These are phyloP conservation scores for Acromyrmex echinatior DNA, from an alignment of 1,140 invertebrate species.

Conservation along the genomic window DNA sequence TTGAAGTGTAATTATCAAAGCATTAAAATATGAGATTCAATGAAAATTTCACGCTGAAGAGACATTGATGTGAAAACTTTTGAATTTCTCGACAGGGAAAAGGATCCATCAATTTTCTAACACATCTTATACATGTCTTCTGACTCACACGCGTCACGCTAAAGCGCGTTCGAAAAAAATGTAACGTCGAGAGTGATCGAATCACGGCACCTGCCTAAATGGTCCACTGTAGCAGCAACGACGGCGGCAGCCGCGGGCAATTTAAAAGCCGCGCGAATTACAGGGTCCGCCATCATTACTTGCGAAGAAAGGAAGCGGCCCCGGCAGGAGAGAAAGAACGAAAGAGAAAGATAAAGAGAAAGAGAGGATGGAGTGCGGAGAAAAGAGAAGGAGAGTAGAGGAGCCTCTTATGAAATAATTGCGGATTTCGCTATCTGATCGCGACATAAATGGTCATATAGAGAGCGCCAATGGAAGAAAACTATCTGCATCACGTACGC, in stretches of 20 bases:
- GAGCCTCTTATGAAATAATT: conserved; percentile 68
- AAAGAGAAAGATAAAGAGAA: background rate
- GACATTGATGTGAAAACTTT: background rate
- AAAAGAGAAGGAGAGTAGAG: conserved; percentile 4
- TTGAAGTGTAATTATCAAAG: background rate
- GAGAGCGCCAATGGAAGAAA: conserved; percentile 60
- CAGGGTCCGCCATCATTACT: conserved; percentile 71
- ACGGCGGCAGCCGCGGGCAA: conserved; percentile 66
- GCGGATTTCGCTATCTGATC: conserved; percentile 67
- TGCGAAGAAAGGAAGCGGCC: conserved; percentile 61
- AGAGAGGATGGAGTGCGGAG: background rate
- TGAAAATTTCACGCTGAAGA: background rate
- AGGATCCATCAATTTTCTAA: background rate
- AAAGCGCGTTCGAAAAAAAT: conserved; percentile 26
- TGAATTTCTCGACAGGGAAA: background rate
- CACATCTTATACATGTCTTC: background rate
- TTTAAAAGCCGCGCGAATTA: conserved; percentile 74
- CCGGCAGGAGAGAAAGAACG: background rate
- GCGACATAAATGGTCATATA: conserved; percentile 66
- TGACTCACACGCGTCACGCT: conserved; percentile 33
- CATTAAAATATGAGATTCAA: background rate
- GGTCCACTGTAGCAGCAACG: conserved; percentile 38
- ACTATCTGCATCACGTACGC: conserved; percentile 59
- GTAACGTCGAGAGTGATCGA: conserved; percentile 65
- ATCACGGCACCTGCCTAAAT: conserved; percentile 71